Base-by-base conservation (phyloP, 92 coral and sea anemone genomes). In the Pocillopora grandis region DNA sequence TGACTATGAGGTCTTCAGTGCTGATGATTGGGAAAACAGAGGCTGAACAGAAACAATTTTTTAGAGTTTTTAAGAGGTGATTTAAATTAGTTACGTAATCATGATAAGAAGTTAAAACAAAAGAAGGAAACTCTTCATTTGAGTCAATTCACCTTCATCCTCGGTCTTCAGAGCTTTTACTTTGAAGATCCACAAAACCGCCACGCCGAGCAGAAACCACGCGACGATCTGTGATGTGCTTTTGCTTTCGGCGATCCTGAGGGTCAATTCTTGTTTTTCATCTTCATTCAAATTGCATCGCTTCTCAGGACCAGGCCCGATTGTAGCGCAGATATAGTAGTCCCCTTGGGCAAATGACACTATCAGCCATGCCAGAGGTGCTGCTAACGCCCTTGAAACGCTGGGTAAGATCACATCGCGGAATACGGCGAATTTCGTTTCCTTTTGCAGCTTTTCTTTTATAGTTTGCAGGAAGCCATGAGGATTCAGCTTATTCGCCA, bases 291-390 rank as follows among this genome's bases (percentile, higher is more conserved):
- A 13, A 37, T 66, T 66, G 18, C 6, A 3, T 7, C 62, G 11
- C 70, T 66, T 66, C 9, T 66, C 62, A 8, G 72, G 71, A 49
- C 12, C 35, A 3, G 61, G 76, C 58, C 84, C 84, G 21, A 80
- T 36, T 42, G 49, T 37, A 35, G 63, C 71, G 84, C 84, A 80
- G 74, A 48, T 48, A 52, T 66, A 80, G 62, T 66, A 80, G 23
- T 66, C 75, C 9, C 75, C 42, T 14, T 66, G 10, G 59, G 84
- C 84, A 12, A 80, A 66, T 9, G 73, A 61, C 4, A 59, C 57
- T 9, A 49, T 80, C 75, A 80, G 35, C 84, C 84, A 80, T 10
- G 55, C 76, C 1, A 71, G 9, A 3, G 84, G 84, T n/a, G 63
- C 84, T 20, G 55, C 84, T 16, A 65, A n/a, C 21, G 61, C 71